Evolutionary conservation across 2,113 vertebrate genomes (phyloP).

Genomic region (Sminthopsis crassicaudata): DNA sequence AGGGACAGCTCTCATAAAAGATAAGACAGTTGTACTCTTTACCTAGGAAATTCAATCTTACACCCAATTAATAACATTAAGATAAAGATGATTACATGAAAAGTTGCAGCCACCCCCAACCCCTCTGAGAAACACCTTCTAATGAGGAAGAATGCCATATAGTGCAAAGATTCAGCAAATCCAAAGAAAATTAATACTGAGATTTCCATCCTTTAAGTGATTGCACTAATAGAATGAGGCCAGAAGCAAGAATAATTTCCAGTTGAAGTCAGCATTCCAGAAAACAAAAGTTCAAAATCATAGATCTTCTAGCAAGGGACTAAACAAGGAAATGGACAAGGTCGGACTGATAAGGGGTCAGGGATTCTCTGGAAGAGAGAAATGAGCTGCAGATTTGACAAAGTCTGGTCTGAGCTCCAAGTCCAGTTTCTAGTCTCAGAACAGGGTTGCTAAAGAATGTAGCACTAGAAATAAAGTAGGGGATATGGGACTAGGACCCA

Average conservation of each 20-base stretch:
- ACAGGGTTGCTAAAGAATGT: background rate
- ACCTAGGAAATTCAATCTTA: background rate
- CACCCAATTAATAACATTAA: background rate
- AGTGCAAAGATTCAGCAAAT: background rate
- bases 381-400: background rate
- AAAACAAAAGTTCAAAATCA: background rate
- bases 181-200: background rate
- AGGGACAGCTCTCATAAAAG: background rate
- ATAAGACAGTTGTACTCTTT: background rate
- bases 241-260: background rate
- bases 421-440: background rate
- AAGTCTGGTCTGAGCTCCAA: background rate
- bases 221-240: background rate
- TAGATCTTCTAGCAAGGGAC: background rate
- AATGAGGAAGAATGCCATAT: background rate
- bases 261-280: background rate
- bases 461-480: background rate
- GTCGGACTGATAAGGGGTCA: background rate
- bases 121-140: background rate
- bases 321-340: background rate
- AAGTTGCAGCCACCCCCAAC: background rate
- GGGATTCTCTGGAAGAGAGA: background rate
- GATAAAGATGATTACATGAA: background rate
- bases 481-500: background rate
- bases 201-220: background rate